Base-by-base conservation (phyloP, 2,888 invertebrate genomes). In the Melanostoma mellinum region DNA sequence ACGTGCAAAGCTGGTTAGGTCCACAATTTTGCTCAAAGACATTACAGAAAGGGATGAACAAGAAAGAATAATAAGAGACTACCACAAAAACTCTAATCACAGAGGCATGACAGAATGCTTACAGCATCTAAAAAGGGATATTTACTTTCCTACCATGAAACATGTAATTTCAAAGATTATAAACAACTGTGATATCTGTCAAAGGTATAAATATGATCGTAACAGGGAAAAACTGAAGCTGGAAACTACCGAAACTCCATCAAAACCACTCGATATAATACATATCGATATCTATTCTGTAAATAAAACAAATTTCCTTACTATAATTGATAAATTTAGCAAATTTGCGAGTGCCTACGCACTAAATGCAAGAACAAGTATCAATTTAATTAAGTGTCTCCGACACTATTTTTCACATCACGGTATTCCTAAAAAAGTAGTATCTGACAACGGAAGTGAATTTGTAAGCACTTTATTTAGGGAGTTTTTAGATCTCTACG, bases 271-370 rank as follows among this genome's bases (percentile, higher is more conserved):
- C 8, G 56, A 78, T 10, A 75, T 74, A 55, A 9, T 78, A 0
- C 73, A 84, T 35, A 44, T 69, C 1, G 69, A 84, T n/a, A 60
- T 77, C 4, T 78, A 77, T 32, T 63, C 63, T 3, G 33, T 78
- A 38, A 44, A 74, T 10, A 81, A 77, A 9, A 46, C 72, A 53
- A 63, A 68, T 5, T 69, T 76, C 20, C 38, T 77, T 8, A 77
- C 71, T 9, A 79, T 79, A n/a, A 38, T 78, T n/a, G 74, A 84
- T 40, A 84, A 78, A 42, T 79, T 85, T 42, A 75, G 52, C 6
- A 75, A 71, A 52, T 85, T 79, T 36, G 56, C 71, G 0, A 53
- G 74, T 74, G 71, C 42, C 3, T 72, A 76, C 36, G 3, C 42
- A 35, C 35, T 77, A 48, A 6, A 5, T 2, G 40, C 58, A 10